A percentile compares a stretch with the other conserved stretches of the same genome.
Evolutionary conservation across 2,888 invertebrate species (phyloP).

Genomic region (Andrena marginata): DNA sequence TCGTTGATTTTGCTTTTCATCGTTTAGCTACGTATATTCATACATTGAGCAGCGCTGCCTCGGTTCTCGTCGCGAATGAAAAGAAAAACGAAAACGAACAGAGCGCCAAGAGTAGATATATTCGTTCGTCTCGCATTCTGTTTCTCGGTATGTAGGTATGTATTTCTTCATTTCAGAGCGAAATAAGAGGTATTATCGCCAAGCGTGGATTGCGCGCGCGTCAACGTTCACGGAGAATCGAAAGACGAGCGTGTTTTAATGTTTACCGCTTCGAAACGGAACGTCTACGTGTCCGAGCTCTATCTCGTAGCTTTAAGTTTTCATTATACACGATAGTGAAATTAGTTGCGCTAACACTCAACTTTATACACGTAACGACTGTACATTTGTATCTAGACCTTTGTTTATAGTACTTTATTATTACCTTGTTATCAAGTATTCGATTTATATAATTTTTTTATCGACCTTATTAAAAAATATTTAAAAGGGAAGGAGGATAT

Average conservation of each 20-base stretch:
- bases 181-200: neutral
- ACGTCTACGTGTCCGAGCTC: conserved; percentile 28
- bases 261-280: conserved; percentile 13
- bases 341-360: conserved; percentile 82
- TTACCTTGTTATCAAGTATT: conserved; percentile 85
- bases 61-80: no score
- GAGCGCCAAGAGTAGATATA: no score
- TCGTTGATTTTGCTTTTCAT: neutral
- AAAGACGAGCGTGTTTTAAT: conserved; percentile 7
- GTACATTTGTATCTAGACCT: conserved; percentile 85
- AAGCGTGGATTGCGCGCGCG: neutral
- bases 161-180: neutral
- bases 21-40: no score
- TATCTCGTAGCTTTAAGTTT: conserved; percentile 81
- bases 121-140: no score
- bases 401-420: conserved; percentile 84
- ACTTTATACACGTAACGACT: conserved; percentile 81
- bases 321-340: conserved; percentile 77
- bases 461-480: conserved; percentile 85
- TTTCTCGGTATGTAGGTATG: no score
- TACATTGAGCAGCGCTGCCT: no score
- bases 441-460: conserved; percentile 85
- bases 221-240: neutral
- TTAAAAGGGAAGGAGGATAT: conserved; percentile 78
- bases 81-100: no score